Conservation (phyloP, 2,113 vertebrate genomes). For the Aphelocoma coerulescens region DNA sequence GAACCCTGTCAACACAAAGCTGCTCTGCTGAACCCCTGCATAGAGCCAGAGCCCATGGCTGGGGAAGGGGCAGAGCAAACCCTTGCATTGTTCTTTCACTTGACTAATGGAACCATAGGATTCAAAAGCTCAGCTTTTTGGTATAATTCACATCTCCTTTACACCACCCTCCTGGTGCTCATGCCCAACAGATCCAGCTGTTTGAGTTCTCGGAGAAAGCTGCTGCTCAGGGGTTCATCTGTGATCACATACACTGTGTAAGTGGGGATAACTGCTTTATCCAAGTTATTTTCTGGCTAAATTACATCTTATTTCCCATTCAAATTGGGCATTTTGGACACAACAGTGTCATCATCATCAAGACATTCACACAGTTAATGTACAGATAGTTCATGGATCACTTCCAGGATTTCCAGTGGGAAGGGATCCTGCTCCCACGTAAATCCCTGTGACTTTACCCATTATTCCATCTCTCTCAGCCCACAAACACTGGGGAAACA, state of each 20-base stretch:
- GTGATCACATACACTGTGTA: conserved; percentile 78
- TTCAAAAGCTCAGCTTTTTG: not conserved
- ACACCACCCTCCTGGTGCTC: not conserved
- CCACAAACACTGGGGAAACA: not conserved
- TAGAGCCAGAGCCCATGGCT: fast-evolving
- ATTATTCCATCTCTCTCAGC: not conserved
- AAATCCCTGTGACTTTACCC: not conserved
- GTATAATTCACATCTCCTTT: not conserved
- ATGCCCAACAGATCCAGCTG: conserved; percentile 73
- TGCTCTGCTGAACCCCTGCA: not conserved
- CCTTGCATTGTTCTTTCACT: not conserved
- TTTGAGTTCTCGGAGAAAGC: conserved; percentile 81
- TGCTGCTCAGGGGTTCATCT: conserved; percentile 76
- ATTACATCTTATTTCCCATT: not conserved
- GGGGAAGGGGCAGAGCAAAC: not conserved
- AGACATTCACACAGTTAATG: not conserved
- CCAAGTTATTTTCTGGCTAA: not conserved
- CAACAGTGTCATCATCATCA: not conserved
- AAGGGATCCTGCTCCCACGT: not conserved
- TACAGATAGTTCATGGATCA: not conserved
- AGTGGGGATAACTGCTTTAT: conserved; percentile 49
- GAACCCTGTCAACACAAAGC: not conserved
- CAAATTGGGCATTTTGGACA: not conserved
- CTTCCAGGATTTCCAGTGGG: not conserved
- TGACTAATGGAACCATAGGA: not conserved